A percentile compares a stretch with the other conserved stretches of the same genome.
These are phyloP conservation scores for Altica lythri DNA, from an alignment of 2,888 invertebrate genomes.

Conservation along the genomic window DNA sequence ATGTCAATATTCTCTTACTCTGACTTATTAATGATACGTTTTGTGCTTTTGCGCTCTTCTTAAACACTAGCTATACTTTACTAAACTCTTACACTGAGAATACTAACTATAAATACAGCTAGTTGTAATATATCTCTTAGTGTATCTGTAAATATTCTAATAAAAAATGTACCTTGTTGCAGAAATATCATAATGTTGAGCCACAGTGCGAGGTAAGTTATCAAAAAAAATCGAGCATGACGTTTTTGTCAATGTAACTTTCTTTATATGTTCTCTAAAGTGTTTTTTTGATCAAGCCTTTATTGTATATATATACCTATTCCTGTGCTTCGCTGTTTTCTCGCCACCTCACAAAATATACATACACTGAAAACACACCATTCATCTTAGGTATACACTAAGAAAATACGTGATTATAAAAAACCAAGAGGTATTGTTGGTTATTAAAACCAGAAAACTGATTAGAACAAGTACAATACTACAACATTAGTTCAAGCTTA, in stretches of 20 bases:
- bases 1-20: too few species aligned
- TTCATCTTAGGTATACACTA: conserved; percentile 6
- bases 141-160: conserved; percentile 4
- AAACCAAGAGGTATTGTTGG: too few species aligned
- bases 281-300: conserved; percentile 2
- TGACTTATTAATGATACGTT: too few species aligned
- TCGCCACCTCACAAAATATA: conserved; percentile 3
- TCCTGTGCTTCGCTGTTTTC: conserved; percentile 7
- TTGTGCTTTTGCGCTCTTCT: too few species aligned
- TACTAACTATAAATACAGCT: conserved; percentile 11
- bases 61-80: not conserved
- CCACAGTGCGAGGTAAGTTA: conserved; percentile 76
- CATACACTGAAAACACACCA: conserved; percentile 4
- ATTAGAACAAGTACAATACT: too few species aligned
- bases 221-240: conserved; percentile 20
- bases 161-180: conserved; percentile 61
- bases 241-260: conserved; percentile 26
- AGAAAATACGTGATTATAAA: too few species aligned
- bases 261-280: conserved; percentile 16
- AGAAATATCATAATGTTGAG: conserved; percentile 82
- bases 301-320: not conserved
- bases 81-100: conserved; percentile 9
- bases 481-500: too few species aligned
- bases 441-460: too few species aligned
- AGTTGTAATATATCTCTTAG: conserved; percentile 2